Percentiles rank a stretch among this genome's conserved stretches.
Evolutionary conservation across 30 jellyfish, hydroid and myxozoan species (phyloP).

Genomic region (Sanderia malayensis): DNA sequence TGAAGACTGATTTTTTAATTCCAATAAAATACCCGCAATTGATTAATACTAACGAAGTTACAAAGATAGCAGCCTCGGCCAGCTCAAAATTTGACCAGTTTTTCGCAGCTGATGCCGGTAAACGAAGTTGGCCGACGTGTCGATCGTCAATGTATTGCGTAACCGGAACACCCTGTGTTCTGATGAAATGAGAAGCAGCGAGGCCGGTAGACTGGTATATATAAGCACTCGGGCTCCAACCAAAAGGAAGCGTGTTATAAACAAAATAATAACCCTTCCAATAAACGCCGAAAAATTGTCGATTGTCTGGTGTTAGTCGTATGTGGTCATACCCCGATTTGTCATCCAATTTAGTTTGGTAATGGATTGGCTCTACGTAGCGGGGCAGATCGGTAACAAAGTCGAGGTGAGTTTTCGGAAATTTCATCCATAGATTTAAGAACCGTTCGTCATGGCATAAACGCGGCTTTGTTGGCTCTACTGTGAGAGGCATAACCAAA

Average conservation of each 20-base stretch:
- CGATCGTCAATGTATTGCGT: slow-evolving; percentile 11
- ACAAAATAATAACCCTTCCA: slow-evolving; percentile 6
- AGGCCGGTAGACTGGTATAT: background rate
- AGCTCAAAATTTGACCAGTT: background rate
- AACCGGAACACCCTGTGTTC: slow-evolving; percentile 13
- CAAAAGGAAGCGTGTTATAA: slow-evolving; percentile 11
- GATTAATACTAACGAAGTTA: background rate
- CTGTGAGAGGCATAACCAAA: background rate
- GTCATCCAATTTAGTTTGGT: background rate
- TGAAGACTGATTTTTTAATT: background rate
- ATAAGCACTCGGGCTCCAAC: slow-evolving; percentile 2
- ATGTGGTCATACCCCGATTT: slow-evolving; percentile 9
- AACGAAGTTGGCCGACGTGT: slow-evolving; percentile 7
- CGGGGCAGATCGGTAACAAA: background rate
- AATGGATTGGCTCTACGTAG: background rate
- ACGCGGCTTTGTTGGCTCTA: slow-evolving; percentile 1
- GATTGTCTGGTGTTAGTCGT: background rate
- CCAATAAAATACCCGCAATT: background rate
- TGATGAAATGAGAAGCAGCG: slow-evolving; percentile 3
- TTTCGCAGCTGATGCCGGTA: background rate
- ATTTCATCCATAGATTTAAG: background rate
- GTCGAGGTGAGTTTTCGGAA: background rate
- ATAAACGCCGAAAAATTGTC: slow-evolving; percentile 14
- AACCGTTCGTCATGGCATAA: background rate
- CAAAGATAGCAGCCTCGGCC: background rate